These are phyloP conservation scores for Muscicapa adusta DNA, from an alignment of 2,113 vertebrate genomes.

Conservation along the genomic window DNA sequence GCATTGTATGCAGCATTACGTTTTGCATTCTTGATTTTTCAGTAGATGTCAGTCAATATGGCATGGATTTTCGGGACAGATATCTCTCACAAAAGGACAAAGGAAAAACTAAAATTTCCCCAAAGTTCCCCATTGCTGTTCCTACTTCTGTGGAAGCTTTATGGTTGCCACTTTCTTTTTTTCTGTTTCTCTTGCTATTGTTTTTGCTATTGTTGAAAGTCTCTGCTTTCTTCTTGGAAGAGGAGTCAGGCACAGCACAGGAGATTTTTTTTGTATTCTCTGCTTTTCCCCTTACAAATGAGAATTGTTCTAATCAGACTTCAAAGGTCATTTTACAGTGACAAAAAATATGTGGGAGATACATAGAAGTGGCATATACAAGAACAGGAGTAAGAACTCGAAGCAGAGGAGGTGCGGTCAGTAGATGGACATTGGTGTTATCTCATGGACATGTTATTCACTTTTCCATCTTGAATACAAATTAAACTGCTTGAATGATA, in stretches of 20 bases:
- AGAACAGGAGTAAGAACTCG: background rate
- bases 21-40: background rate
- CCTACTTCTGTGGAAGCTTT: background rate
- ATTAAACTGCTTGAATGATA: background rate
- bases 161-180: background rate
- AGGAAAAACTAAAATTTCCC: background rate
- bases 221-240: background rate
- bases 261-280: background rate
- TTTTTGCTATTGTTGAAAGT: background rate
- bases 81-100: background rate
- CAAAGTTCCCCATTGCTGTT: background rate
- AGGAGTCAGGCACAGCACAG: background rate
- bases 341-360: background rate
- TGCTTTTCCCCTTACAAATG: background rate
- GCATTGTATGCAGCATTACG: fast-evolving
- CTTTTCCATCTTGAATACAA: background rate
- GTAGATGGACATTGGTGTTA: background rate
- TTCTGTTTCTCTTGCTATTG: background rate
- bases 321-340: background rate
- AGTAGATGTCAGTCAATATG: background rate
- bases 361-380: background rate
- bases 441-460: background rate
- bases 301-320: background rate
- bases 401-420: background rate
- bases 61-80: background rate